Conservation (phyloP, 2,888 invertebrate species). For the Lochmaea crataegi region DNA sequence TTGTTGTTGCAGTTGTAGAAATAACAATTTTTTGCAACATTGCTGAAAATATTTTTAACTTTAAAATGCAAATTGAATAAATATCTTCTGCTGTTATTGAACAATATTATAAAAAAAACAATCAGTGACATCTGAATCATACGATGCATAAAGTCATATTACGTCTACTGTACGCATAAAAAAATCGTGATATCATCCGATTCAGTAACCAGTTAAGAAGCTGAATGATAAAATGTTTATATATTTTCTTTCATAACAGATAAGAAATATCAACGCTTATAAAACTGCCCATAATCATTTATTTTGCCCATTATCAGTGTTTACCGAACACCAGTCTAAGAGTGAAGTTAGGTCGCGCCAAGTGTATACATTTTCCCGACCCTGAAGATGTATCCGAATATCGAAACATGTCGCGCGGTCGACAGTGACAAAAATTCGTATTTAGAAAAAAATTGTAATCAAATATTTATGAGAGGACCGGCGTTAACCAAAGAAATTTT, state of each 20-base stretch:
- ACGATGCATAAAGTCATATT: not conserved
- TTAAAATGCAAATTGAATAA: not conserved
- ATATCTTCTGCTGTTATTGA: not conserved
- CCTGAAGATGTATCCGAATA: constrained; percentile 7
- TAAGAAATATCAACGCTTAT: constrained; percentile 8
- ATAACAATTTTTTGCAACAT: not conserved
- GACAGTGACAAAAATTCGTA: constrained; percentile 34
- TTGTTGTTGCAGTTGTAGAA: no score
- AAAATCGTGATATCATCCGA: constrained; percentile 6
- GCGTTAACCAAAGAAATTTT: constrained; percentile 60
- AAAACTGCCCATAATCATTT: constrained; percentile 5
- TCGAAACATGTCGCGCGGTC: not conserved
- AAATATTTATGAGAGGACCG: constrained; percentile 59
- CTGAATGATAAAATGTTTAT: not conserved
- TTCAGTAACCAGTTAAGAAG: constrained; percentile 13
- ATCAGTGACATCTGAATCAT: constrained; percentile 10
- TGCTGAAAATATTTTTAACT: not conserved
- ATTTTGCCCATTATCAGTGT: constrained; percentile 14
- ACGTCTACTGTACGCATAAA: constrained; percentile 10
- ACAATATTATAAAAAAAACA: not conserved
- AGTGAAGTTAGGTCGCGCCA: constrained; percentile 3
- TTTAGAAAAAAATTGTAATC: constrained; percentile 57
- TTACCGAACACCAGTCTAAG: constrained; percentile 5
- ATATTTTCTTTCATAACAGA: constrained; percentile 9
- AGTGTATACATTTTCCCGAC: no score